Percentiles rank a stretch among this genome's conserved stretches.
Evolutionary conservation across 2,113 vertebrate species (phyloP).

Genomic region (Lepus americanus): DNA sequence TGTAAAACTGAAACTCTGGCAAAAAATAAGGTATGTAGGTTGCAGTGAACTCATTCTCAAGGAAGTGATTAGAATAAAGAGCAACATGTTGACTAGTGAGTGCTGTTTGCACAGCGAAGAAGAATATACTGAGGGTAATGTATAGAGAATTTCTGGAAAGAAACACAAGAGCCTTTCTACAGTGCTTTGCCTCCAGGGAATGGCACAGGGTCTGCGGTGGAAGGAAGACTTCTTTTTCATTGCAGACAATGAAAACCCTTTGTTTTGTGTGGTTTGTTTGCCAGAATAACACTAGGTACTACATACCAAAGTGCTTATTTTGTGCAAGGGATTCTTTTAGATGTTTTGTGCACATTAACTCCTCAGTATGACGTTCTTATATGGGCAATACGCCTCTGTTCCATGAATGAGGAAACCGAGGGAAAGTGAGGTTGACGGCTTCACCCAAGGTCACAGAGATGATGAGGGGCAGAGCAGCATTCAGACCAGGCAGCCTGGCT

Average conservation of each 20-base stretch:
- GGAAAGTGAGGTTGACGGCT: neutral
- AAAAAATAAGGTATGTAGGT: neutral
- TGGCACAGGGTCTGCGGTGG: neutral
- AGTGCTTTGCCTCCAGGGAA: neutral
- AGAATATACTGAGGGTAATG: neutral
- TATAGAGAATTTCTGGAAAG: neutral
- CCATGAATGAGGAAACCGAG: conserved; percentile 19
- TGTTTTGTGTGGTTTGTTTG: neutral
- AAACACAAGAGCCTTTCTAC: neutral
- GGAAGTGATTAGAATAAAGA: neutral
- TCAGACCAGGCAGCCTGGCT: neutral
- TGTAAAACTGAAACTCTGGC: neutral
- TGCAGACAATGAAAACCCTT: neutral
- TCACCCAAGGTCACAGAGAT: neutral
- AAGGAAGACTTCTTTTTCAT: conserved; percentile 37
- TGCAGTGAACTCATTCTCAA: neutral
- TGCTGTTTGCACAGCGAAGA: neutral
- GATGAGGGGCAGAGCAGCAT: neutral
- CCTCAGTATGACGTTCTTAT: neutral
- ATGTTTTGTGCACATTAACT: neutral
- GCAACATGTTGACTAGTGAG: neutral
- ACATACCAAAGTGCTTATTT: neutral
- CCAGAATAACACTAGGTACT: neutral
- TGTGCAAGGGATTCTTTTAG: neutral
- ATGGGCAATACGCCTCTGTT: neutral